These are phyloP conservation scores for Gymnosoma rotundatum DNA, from an alignment of 2,888 invertebrate genomes.

Conservation along the genomic window DNA sequence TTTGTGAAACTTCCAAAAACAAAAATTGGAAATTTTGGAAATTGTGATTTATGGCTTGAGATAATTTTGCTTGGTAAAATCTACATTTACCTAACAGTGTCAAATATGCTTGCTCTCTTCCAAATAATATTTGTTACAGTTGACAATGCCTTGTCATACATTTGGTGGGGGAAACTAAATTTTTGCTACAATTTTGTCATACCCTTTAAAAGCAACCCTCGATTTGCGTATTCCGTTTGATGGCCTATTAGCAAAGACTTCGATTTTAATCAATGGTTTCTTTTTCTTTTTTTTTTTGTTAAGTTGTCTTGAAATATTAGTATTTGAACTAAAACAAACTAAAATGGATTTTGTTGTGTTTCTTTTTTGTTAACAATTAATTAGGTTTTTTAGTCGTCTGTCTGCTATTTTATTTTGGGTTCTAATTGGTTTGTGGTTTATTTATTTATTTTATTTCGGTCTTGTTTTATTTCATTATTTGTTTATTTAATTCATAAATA, in stretches of 20 bases:
- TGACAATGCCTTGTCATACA: too few relatives aligned
- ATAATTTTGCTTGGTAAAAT: too few relatives aligned
- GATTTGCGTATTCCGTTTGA: not conserved
- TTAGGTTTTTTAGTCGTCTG: slow-evolving; percentile 31
- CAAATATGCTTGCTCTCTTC: too few relatives aligned
- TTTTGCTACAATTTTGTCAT: too few relatives aligned
- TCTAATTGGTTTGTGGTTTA: slow-evolving; percentile 59
- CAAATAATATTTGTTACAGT: too few relatives aligned
- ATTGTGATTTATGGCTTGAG: too few relatives aligned
- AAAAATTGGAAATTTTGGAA: too few relatives aligned
- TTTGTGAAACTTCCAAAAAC: too few relatives aligned
- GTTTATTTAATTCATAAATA: slow-evolving; percentile 75
- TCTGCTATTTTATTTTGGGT: slow-evolving; percentile 15
- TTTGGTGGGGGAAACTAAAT: too few relatives aligned
- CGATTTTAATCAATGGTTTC: slow-evolving; percentile 60
- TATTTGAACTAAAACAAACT: slow-evolving; percentile 16
- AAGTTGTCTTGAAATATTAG: slow-evolving; percentile 16
- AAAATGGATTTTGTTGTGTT: slow-evolving; percentile 11
- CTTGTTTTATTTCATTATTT: slow-evolving; percentile 39
- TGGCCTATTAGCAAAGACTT: slow-evolving; percentile 26
- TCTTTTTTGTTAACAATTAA: slow-evolving; percentile 25
- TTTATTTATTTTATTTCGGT: not conserved
- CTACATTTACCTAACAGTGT: too few relatives aligned
- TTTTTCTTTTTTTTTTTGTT: not conserved
- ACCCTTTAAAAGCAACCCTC: not conserved